Percentiles rank a stretch among this genome's conserved stretches.
Conservation (phyloP, 2,113 vertebrate genomes). For the Galeopterus variegatus region DNA sequence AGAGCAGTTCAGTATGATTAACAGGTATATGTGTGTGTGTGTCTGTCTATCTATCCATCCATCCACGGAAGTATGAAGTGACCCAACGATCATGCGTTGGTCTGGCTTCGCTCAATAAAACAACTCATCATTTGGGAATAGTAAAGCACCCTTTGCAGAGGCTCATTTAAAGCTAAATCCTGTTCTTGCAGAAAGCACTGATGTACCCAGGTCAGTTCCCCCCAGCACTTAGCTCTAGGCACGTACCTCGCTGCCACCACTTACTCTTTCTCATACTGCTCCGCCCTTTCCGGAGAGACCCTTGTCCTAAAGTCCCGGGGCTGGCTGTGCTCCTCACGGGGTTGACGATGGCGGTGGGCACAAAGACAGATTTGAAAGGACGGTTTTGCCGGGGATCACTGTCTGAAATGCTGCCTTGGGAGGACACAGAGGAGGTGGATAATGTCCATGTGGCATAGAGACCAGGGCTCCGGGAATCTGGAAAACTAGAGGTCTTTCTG, state of each 20-base stretch:
- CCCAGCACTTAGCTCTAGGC: not conserved
- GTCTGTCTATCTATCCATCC: not conserved
- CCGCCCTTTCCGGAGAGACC: constrained; percentile 85
- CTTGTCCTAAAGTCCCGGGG: not conserved
- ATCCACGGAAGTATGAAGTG: not conserved
- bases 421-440: constrained; percentile 89
- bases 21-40: not conserved
- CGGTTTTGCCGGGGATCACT: constrained; percentile 81
- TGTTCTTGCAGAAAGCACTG: not conserved
- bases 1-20: not conserved
- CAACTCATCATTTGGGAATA: not conserved
- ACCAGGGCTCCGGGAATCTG: constrained; percentile 86
- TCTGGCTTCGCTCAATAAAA: not conserved
- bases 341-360: constrained; percentile 85
- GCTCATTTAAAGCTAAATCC: not conserved
- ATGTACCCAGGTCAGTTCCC: accelerated
- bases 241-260: constrained; percentile 68
- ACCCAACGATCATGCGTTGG: not conserved
- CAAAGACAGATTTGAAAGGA: constrained; percentile 81
- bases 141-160: not conserved
- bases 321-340: constrained; percentile 38
- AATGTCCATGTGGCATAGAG: constrained; percentile 88
- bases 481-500: constrained; percentile 86
- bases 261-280: constrained; percentile 89
- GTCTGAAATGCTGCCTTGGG: constrained; percentile 88